These are phyloP conservation scores for Amphiprion clarkii DNA, from an alignment of 2,797 vertebrate species.

Conservation along the genomic window DNA sequence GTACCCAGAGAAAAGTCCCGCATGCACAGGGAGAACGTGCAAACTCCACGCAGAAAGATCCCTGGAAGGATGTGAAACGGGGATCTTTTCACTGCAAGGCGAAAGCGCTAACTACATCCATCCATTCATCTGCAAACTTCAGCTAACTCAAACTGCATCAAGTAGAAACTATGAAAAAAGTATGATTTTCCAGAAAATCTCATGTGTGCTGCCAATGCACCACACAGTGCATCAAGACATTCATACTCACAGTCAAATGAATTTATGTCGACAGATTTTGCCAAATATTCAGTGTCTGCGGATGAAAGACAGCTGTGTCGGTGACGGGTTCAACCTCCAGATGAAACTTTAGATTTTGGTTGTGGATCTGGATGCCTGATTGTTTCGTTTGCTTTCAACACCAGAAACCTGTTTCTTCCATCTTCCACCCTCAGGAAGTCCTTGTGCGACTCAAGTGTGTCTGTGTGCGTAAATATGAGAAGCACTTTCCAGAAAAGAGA, in stretches of 20 bases:
- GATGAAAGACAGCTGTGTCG: not conserved
- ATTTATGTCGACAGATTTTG: slow-evolving; percentile 6
- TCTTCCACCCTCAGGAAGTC: not conserved
- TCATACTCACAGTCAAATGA: not conserved
- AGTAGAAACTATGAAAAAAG: too few relatives aligned
- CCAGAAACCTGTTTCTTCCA: slow-evolving; percentile 2
- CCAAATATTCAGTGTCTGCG: slow-evolving; percentile 9
- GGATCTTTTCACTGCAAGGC: too few relatives aligned
- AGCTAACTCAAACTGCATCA: too few relatives aligned
- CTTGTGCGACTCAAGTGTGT: too few relatives aligned
- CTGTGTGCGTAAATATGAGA: not conserved
- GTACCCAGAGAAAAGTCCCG: too few relatives aligned
- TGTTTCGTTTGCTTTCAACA: slow-evolving; percentile 10
- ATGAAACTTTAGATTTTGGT: slow-evolving; percentile 11
- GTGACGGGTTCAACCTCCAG: not conserved
- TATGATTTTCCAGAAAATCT: not conserved
- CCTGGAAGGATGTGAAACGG: too few relatives aligned
- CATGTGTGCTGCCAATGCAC: not conserved
- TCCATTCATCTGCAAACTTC: too few relatives aligned
- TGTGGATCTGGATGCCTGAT: not conserved
- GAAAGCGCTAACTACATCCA: too few relatives aligned
- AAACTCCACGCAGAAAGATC: too few relatives aligned
- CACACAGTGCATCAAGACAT: not conserved
- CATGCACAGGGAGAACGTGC: too few relatives aligned
- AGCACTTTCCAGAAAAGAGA: not conserved